Percentiles rank a stretch among this genome's conserved stretches.
These are phyloP conservation scores for Python bivittatus DNA, from an alignment of 2,113 vertebrate genomes.

Conservation along the genomic window DNA sequence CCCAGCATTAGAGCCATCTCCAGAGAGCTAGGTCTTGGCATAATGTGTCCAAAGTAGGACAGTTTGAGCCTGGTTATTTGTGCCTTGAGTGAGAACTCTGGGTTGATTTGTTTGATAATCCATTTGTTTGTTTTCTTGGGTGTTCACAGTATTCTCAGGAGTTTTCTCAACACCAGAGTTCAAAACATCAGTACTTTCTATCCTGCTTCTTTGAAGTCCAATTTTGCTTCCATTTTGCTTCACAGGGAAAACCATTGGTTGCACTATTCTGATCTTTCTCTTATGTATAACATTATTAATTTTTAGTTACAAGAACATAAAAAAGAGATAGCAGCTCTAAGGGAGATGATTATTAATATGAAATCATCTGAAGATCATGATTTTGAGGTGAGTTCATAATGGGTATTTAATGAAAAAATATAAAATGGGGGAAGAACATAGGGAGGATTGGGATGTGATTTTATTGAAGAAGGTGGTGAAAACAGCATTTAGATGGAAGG, in stretches of 20 bases:
- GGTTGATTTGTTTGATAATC: not conserved
- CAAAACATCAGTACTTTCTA: not conserved
- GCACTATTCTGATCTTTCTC: not conserved
- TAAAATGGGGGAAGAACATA: not conserved
- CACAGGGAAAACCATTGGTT: not conserved
- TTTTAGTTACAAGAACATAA: not conserved
- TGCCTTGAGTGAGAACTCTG: not conserved
- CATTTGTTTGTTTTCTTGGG: not conserved
- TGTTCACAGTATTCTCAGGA: not conserved
- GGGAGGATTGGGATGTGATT: not conserved
- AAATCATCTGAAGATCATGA: not conserved
- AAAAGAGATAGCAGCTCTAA: not conserved
- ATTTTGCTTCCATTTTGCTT: not conserved
- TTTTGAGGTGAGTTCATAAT: not conserved
- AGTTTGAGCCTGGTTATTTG: not conserved
- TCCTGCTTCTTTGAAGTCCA: not conserved
- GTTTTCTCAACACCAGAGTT: not conserved
- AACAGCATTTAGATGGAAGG: not conserved
- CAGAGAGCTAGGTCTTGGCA: not conserved
- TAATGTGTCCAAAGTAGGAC: not conserved
- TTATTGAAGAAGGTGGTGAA: not conserved
- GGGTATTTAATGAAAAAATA: not conserved
- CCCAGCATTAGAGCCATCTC: not conserved
- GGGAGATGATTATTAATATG: not conserved
- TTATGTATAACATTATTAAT: not conserved